Evolutionary conservation across 2,113 vertebrate species (phyloP).

Genomic region (Todiramphus saurophagus): DNA sequence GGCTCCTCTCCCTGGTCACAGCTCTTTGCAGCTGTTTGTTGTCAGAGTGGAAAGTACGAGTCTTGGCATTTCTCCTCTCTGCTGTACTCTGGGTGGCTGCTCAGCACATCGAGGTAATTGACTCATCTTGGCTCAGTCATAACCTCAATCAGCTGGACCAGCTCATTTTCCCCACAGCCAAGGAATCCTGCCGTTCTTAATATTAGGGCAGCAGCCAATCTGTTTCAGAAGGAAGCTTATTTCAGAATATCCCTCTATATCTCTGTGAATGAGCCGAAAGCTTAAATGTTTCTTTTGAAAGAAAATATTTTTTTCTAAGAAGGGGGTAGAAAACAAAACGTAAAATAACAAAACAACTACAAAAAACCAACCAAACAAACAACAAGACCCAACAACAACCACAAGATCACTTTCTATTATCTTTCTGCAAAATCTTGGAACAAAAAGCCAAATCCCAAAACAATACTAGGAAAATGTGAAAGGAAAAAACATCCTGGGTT

Average conservation of each 20-base stretch:
- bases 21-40: slow-evolving; percentile 44
- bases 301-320: background rate
- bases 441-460: background rate
- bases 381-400: too few relatives aligned
- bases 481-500: background rate
- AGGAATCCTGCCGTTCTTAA: slow-evolving; percentile 31
- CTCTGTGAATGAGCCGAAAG: slow-evolving; percentile 17
- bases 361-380: too few relatives aligned
- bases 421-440: background rate
- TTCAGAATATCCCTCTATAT: slow-evolving; percentile 21
- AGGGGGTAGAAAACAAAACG: background rate
- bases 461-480: background rate
- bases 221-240: slow-evolving; percentile 27
- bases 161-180: slow-evolving; percentile 55
- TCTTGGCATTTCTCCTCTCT: background rate
- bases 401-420: background rate
- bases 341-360: too few relatives aligned
- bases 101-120: slow-evolving; percentile 51
- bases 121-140: slow-evolving; percentile 61
- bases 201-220: slow-evolving; percentile 36
- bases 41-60: background rate
- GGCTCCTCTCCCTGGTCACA: background rate
- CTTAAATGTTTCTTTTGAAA: slow-evolving; percentile 21
- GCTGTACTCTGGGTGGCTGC: slow-evolving; percentile 30
- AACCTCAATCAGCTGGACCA: slow-evolving; percentile 61